Percentiles rank a stretch among this genome's conserved stretches.
phyloP scores from a whole-genome alignment of 2,113 vertebrate species.

The Phalacrocorax brasilianus region DNA sequence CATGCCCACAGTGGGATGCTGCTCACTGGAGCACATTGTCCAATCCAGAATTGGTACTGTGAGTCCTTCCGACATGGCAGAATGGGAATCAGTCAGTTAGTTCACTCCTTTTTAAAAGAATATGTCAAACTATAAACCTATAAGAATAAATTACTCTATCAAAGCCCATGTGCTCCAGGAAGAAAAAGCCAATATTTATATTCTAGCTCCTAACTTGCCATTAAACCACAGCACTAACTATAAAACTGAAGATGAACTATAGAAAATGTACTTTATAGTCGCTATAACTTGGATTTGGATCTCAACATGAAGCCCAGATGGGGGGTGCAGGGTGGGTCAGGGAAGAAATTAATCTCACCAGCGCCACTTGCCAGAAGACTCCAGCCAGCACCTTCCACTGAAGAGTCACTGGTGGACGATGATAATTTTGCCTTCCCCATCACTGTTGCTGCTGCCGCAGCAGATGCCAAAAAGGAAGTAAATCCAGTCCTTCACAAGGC shows the following conservation, averaged over 20 bases:
- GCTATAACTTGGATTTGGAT: neutral
- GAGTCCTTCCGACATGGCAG: neutral
- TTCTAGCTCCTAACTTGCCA: neutral
- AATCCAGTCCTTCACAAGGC: neutral
- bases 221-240: neutral
- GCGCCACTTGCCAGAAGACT: neutral
- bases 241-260: neutral
- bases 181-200: neutral
- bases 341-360: neutral
- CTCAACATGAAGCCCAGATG: neutral
- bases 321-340: fast-evolving
- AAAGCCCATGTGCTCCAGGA: neutral
- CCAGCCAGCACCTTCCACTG: neutral
- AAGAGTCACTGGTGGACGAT: neutral
- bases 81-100: neutral
- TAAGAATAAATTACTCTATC: neutral
- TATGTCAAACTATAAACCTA: neutral
- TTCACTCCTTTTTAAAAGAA: neutral
- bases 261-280: neutral
- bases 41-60: neutral
- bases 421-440: neutral
- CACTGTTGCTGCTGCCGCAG: neutral
- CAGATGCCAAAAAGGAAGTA: neutral
- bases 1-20: neutral
- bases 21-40: neutral